Evolutionary conservation across 2,888 invertebrate species (phyloP).

Genomic region (Ceramica pisi): DNA sequence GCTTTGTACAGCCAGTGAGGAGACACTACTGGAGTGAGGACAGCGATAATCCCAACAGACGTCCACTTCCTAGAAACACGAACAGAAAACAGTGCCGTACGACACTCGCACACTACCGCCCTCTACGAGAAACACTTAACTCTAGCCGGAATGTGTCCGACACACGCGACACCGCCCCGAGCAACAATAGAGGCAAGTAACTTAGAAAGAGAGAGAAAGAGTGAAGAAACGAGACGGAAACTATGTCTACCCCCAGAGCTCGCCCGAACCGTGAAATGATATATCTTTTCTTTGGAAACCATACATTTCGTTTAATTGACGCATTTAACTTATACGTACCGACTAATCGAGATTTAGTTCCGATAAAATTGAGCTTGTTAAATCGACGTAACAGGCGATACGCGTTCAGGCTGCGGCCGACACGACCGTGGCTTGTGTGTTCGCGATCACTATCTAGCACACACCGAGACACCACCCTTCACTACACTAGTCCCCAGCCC

Average conservation of each 20-base stretch:
- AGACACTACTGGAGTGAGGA: conserved; percentile 9
- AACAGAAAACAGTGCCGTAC: conserved; percentile 7
- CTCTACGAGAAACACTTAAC: conserved; percentile 30
- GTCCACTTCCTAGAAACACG: conserved; percentile 4
- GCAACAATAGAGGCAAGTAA: conserved; percentile 67
- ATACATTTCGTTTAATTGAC: conserved; percentile 82
- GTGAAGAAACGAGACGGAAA: conserved; percentile 70
- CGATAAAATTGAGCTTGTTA: conserved; percentile 89
- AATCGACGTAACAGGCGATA: conserved; percentile 83
- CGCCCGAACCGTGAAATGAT: conserved; percentile 69
- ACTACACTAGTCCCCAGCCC: conserved; percentile 23
- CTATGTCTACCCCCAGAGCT: conserved; percentile 73
- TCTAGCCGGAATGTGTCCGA: conserved; percentile 52
- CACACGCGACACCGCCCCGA: conserved; percentile 60
- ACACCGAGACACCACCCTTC: conserved; percentile 24
- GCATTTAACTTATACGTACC: conserved; percentile 86
- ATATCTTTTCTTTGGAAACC: conserved; percentile 66
- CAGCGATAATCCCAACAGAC: conserved; percentile 1
- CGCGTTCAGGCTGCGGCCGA: conserved; percentile 75
- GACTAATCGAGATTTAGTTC: conserved; percentile 83
- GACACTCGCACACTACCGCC: conserved; percentile 36
- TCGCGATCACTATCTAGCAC: conserved; percentile 65
- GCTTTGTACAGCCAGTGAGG: conserved; percentile 49
- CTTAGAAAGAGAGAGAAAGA: conserved; percentile 68
- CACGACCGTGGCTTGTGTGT: conserved; percentile 70